Base-by-base conservation (phyloP, 2,888 invertebrate genomes). In the Fragum sueziense region DNA sequence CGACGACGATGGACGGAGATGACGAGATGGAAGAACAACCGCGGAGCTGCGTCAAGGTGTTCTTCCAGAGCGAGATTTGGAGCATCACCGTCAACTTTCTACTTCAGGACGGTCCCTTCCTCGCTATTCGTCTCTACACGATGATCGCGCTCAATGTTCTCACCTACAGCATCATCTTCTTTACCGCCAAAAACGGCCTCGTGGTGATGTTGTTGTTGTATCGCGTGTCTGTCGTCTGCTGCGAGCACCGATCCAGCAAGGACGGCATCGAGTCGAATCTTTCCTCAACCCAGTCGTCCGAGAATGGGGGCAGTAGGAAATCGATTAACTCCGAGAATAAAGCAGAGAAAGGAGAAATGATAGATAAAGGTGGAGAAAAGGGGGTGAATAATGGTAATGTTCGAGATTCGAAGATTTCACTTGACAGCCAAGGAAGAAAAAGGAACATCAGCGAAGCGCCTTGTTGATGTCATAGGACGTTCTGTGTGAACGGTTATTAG, bases 131-230 rank as follows among this genome's bases (percentile, higher is more conserved):
- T 2, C 94, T 97, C 1, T 95, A 97, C 37, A 96, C 97, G 54
- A 97, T 98, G 80, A 95, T 96, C 2, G 96, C 97, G 89, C 97
- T 97, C 92, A 95, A 95, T 25, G 85, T 91, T 6, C 79, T 90
- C 29, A 90, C 87, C n/a, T 89, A 91, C 73, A 87, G 89, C 59
- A 89, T 90, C 72, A 85, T 90, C 20, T 91, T 91, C 78, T 92
- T 91, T 78, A 91, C 87, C 2, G 86, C 85, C 14, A 89, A 88
- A 80, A 90, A 89, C 79, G 78, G 74, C 4, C 82, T 88, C 17
- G 83, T 89, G 11, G 81, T 87, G n/a, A 76, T 88, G 77, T 71
- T 87, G 20, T 70, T 87, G 2, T 22, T 87, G 17, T 88, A 87
- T 68, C 79, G 88, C 3, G 79, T 87, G 22, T 76, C 74, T 11